Conservation (phyloP, 2,797 vertebrate genomes). For the Pipistrellus nathusii region DNA sequence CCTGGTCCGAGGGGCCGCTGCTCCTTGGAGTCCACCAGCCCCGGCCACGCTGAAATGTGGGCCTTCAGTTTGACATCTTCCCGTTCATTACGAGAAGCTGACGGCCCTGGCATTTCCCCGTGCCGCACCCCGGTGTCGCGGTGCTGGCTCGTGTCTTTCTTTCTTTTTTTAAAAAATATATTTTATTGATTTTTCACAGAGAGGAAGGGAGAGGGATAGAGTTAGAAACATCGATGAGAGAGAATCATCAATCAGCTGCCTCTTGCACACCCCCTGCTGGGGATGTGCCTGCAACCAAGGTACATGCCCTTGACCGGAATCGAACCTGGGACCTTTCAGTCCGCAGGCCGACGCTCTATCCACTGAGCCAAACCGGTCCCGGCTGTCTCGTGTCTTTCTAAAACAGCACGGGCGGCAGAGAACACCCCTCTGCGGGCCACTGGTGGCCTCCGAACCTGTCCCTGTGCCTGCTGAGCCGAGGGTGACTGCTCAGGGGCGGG, state of each 20-base stretch:
- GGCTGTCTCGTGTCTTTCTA: neutral
- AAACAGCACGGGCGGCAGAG: neutral
- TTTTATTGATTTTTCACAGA: too few species aligned
- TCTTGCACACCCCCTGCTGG: too few species aligned
- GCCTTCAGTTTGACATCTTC: neutral
- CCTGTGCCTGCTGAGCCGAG: rapidly evolving
- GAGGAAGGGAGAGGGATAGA: too few species aligned
- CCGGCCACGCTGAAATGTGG: rapidly evolving
- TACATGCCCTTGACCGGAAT: too few species aligned
- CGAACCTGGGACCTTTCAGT: too few species aligned
- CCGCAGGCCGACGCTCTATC: too few species aligned
- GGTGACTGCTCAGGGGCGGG: neutral
- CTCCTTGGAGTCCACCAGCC: neutral
- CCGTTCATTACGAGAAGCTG: neutral
- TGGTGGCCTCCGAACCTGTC: neutral
- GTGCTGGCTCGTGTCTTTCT: neutral
- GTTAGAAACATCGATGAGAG: too few species aligned
- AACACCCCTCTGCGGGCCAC: neutral
- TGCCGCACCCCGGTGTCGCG: neutral
- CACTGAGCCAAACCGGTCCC: too few species aligned
- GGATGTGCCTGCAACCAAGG: too few species aligned
- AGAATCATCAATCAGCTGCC: too few species aligned
- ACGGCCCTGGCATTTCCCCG: neutral
- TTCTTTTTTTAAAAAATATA: too few species aligned
- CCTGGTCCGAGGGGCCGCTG: neutral